Percentiles rank a stretch among this genome's conserved stretches.
phyloP scores from a whole-genome alignment of 2,797 vertebrate species.

The Esox masquinongy region DNA sequence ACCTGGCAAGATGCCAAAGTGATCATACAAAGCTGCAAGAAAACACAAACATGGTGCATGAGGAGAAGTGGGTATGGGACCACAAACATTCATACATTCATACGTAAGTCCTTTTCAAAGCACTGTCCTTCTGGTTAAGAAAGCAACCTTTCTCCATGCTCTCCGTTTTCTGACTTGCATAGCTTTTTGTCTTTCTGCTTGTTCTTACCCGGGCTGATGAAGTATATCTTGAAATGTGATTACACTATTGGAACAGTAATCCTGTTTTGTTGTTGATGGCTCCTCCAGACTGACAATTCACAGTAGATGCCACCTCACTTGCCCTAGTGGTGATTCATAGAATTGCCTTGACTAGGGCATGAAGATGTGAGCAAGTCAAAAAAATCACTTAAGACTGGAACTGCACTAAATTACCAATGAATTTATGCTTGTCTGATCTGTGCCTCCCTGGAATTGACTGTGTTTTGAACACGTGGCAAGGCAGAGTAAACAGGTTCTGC shows the following conservation, averaged over 20 bases:
- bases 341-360: background rate
- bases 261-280: background rate
- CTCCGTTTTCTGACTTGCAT: background rate
- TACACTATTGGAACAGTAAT: background rate
- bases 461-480: background rate
- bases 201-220: background rate
- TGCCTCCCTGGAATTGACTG: background rate
- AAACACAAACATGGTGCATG: background rate
- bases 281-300: background rate
- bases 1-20: conserved; percentile 55
- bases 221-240: background rate
- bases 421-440: background rate
- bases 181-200: background rate
- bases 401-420: background rate
- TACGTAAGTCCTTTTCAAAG: background rate
- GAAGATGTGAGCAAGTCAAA: background rate
- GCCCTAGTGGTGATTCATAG: background rate
- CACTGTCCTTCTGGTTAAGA: background rate
- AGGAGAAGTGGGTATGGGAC: background rate
- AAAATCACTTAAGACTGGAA: background rate
- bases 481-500: background rate
- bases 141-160: no score
- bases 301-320: background rate
- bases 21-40: conserved; percentile 58
- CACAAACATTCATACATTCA: background rate